Evolutionary conservation across 2,888 invertebrate genomes (phyloP).

Genomic region (Metalampra italica): DNA sequence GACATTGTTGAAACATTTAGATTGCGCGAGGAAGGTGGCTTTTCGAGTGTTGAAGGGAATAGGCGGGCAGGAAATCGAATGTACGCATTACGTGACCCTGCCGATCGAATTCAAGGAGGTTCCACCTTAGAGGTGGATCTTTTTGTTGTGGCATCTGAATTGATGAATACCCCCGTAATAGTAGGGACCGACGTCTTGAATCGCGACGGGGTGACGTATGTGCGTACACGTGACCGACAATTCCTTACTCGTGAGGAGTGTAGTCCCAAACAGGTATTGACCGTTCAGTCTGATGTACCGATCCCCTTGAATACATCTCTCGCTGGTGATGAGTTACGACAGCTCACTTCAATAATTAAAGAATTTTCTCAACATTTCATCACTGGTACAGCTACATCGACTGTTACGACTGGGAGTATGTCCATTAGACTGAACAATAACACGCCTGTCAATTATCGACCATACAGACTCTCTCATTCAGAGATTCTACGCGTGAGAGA

Average conservation of each 20-base stretch:
- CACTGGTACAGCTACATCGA: no score
- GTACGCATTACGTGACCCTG: slow-evolving; percentile 12
- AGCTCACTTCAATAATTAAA: no score
- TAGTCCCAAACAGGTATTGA: no score
- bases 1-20: slow-evolving; percentile 12
- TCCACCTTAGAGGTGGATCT: slow-evolving; percentile 21
- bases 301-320: no score
- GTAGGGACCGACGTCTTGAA: slow-evolving; percentile 23
- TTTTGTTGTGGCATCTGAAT: slow-evolving; percentile 9
- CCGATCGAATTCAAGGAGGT: slow-evolving; percentile 17
- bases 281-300: background rate
- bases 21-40: background rate
- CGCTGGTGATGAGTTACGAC: no score
- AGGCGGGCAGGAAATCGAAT: slow-evolving; percentile 15
- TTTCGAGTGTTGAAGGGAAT: slow-evolving; percentile 1
- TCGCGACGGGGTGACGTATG: slow-evolving; percentile 18
- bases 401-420: no score
- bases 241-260: slow-evolving; percentile 5
- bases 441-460: no score
- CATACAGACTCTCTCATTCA: no score
- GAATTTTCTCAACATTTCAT: no score
- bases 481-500: no score
- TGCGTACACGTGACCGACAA: slow-evolving; percentile 14
- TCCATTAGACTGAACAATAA: no score
- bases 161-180: slow-evolving; percentile 17